Base-by-base conservation (phyloP, 2,888 invertebrate genomes). In the Acholoe squamosa region DNA sequence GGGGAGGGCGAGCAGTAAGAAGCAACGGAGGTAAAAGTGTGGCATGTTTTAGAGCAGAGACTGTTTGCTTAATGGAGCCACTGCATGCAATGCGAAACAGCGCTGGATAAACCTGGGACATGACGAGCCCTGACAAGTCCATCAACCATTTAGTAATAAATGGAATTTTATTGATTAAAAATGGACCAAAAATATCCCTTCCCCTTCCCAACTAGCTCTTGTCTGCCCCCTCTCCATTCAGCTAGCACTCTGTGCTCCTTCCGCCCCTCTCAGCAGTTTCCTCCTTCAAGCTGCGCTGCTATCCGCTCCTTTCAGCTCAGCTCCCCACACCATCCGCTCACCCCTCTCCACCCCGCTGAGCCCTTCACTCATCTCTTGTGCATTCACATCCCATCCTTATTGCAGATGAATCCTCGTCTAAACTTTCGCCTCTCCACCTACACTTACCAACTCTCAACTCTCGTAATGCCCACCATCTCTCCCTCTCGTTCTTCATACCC, bases 61-160 rank as follows among this genome's bases (percentile, higher is more conserved):
- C 61, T 12, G 61, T 19, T 61, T 61, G 61, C 61, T 19, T 80
- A 43, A 43, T 80, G 80, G 33, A 43, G 33, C 34, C 33, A 43
- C 14, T 0, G 12, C 80, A 80, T 80, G 80, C 80, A 25, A 80
- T 71, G 5, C 34, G 7, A 19, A 43, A 16, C 80, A 19, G 80
- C 1, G 34, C 43, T 43, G 22, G 31, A 0, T 28, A 28, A 71
- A 25, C 71, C 3, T 14, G 28, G 25, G 33, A 16, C 80, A 80
- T 80, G 80, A 80, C 80, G 34, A 25, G 43, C 3, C 33, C 14
- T 80, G 80, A 80, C 80, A 80, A 34, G 34, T 25, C 33, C 80
- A 80, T 80, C 80, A 80, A 80, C 80, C 80, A 80, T 80, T 80
- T 34, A 80, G 80, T 80, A 34, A 80, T 80, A 43, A 80, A 80